phyloP scores from a whole-genome alignment of 2,888 invertebrate genomes.

The Hedychridium roseum region DNA sequence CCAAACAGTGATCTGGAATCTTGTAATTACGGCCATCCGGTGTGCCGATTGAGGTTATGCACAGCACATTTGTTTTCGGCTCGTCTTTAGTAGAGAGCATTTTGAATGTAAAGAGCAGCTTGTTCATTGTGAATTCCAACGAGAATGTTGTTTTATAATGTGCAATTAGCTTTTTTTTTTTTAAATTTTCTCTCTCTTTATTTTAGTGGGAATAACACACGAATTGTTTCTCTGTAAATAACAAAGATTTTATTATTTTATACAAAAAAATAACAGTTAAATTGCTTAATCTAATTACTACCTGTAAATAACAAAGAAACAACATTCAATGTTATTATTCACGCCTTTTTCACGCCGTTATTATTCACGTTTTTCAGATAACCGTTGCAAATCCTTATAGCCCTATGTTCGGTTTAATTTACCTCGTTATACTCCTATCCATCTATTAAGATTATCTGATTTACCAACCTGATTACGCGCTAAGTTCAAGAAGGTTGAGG shows the following conservation, averaged over 20 bases:
- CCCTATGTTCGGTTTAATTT: not conserved
- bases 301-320: slow-evolving; percentile 2
- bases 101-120: slow-evolving; percentile 20
- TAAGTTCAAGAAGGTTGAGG: too few species aligned
- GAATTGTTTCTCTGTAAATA: slow-evolving; percentile 4
- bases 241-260: not conserved
- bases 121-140: slow-evolving; percentile 20
- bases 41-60: slow-evolving; percentile 28
- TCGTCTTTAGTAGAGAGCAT: slow-evolving; percentile 16
- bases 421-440: too few species aligned
- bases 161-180: not conserved
- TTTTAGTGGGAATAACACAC: not conserved
- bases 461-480: too few species aligned
- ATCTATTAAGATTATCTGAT: too few species aligned
- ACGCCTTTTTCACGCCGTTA: not conserved
- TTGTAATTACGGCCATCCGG: slow-evolving; percentile 16
- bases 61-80: slow-evolving; percentile 22
- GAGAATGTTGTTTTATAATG: slow-evolving; percentile 18
- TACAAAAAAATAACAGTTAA: not conserved
- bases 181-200: too few species aligned
- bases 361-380: not conserved
- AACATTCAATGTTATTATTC: slow-evolving; percentile 3
- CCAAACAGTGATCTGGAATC: slow-evolving; percentile 19
- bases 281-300: not conserved
- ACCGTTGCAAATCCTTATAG: too few species aligned